Evolutionary conservation across 2,888 invertebrate genomes (phyloP).

Genomic region (Serripes groenlandicus): DNA sequence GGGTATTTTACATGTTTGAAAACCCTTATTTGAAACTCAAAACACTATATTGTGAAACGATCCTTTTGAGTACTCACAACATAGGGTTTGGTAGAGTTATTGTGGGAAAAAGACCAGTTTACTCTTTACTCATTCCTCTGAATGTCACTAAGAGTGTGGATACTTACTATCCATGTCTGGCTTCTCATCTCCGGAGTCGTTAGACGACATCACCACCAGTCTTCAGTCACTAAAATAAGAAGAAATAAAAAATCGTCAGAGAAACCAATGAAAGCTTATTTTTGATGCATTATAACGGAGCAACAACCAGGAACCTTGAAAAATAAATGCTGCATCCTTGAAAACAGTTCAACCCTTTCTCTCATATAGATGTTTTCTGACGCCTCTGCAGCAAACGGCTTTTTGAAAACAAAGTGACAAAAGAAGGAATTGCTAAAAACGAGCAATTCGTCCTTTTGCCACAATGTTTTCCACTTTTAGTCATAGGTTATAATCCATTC

Average conservation of each 20-base stretch:
- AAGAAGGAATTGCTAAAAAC: too few species aligned
- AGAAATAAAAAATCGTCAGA: background rate
- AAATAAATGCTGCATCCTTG: too few species aligned
- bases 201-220: background rate
- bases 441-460: background rate
- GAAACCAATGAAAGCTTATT: too few species aligned
- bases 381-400: too few species aligned
- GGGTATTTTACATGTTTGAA: too few species aligned
- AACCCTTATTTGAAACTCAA: too few species aligned
- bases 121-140: background rate
- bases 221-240: background rate
- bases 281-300: too few species aligned
- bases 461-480: background rate
- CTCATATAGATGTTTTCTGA: background rate
- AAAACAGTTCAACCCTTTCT: background rate
- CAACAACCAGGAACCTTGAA: too few species aligned
- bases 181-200: background rate
- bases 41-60: too few species aligned
- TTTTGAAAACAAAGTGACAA: too few species aligned
- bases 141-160: background rate
- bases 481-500: background rate
- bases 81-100: too few species aligned
- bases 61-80: too few species aligned
- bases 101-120: background rate
- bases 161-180: background rate